phyloP scores from a whole-genome alignment of 1,140 invertebrate species.

The Lepidurus arcticus region DNA sequence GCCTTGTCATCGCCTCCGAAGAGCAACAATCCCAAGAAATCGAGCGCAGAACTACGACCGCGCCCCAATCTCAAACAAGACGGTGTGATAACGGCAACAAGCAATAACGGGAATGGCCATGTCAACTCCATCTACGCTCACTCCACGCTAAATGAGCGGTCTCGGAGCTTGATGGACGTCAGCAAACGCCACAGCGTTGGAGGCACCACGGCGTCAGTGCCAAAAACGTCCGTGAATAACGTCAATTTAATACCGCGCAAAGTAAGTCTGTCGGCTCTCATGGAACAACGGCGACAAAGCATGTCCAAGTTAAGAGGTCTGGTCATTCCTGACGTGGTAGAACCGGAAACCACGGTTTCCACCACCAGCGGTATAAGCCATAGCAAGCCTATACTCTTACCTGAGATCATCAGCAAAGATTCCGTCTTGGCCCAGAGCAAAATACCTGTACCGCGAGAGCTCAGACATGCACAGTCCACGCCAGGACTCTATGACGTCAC shows the following conservation, averaged over 20 bases:
- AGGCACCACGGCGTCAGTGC: slow-evolving; percentile 49
- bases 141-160: slow-evolving; percentile 43
- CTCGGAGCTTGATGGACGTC: slow-evolving; percentile 49
- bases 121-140: slow-evolving; percentile 36
- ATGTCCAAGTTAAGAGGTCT: slow-evolving; percentile 76
- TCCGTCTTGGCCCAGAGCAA: slow-evolving; percentile 40
- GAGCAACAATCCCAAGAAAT: background rate
- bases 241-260: slow-evolving; percentile 31
- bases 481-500: background rate
- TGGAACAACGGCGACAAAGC: slow-evolving; percentile 70
- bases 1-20: background rate
- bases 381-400: slow-evolving; percentile 50
- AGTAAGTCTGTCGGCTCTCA: slow-evolving; percentile 48
- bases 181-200: slow-evolving; percentile 40
- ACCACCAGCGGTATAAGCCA: slow-evolving; percentile 43
- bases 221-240: slow-evolving; percentile 33
- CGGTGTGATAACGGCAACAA: background rate
- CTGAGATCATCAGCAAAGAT: slow-evolving; percentile 69
- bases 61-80: slow-evolving; percentile 10
- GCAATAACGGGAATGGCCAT: background rate
- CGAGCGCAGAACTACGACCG: slow-evolving; percentile 18
- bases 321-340: slow-evolving; percentile 71
- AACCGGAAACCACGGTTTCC: slow-evolving; percentile 45
- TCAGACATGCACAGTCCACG: slow-evolving; percentile 24
- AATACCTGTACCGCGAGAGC: background rate